A percentile compares a stretch with the other conserved stretches of the same genome.
These are phyloP conservation scores for Apeltes quadracus DNA, from an alignment of 2,113 vertebrate genomes.

Conservation along the genomic window DNA sequence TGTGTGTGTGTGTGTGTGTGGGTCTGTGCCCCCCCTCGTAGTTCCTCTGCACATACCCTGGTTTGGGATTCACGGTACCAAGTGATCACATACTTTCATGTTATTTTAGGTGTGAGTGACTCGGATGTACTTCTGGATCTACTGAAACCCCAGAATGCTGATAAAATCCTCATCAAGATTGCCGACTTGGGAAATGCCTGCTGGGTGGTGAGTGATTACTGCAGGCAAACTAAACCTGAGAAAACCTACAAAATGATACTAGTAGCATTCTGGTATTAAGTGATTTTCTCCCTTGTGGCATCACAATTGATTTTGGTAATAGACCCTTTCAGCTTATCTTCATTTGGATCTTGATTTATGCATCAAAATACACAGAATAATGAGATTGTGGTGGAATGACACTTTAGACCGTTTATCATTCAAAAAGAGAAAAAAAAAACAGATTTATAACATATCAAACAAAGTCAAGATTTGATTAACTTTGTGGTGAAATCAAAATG, in stretches of 20 bases:
- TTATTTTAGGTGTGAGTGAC: slow-evolving; percentile 46
- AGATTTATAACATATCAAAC: not conserved
- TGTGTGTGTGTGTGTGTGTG: no score
- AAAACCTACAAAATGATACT: not conserved
- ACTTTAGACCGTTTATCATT: not conserved
- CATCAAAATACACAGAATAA: not conserved
- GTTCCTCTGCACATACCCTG: no score
- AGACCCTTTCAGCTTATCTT: not conserved
- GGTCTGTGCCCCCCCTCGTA: no score
- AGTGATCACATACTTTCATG: not conserved
- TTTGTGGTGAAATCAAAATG: not conserved
- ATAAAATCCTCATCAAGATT: slow-evolving; percentile 86
- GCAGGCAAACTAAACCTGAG: not conserved
- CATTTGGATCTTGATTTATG: not conserved
- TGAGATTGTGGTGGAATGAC: not conserved
- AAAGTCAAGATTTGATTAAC: not conserved
- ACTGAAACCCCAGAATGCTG: slow-evolving; percentile 85
- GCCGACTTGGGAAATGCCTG: slow-evolving; percentile 90
- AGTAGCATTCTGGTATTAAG: not conserved
- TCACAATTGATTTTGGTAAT: not conserved
- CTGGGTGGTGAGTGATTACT: slow-evolving; percentile 89
- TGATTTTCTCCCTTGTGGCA: no score
- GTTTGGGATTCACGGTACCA: no score
- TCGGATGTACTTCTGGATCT: slow-evolving; percentile 87
- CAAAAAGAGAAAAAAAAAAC: not conserved